phyloP scores from a whole-genome alignment of 2,797 vertebrate species.

The Cercopithecus petaurista region DNA sequence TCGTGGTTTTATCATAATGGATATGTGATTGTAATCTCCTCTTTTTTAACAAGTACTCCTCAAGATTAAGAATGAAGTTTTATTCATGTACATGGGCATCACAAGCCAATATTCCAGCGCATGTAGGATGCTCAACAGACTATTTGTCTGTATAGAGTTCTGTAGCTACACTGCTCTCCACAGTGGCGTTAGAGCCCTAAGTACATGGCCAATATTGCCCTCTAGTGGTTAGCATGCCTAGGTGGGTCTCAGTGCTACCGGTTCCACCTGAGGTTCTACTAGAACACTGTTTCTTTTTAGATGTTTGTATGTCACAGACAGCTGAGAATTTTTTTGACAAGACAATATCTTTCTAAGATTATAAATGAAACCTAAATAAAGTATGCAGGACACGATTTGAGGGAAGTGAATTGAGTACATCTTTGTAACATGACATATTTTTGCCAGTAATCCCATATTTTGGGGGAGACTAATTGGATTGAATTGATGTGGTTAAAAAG shows the following conservation, averaged over 20 bases:
- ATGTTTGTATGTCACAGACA: not conserved
- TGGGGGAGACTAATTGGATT: not conserved
- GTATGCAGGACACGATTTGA: not conserved
- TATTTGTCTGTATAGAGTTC: not conserved
- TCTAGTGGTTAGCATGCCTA: constrained; percentile 68
- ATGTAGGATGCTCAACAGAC: not conserved
- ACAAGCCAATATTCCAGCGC: not conserved
- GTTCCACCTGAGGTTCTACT: not conserved
- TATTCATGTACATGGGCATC: not conserved
- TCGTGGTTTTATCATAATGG: not conserved
- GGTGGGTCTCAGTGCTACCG: not conserved
- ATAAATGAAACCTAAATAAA: constrained; percentile 35
- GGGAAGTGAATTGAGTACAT: not conserved
- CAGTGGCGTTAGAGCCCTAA: not conserved
- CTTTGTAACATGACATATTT: constrained; percentile 22
- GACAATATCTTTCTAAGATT: not conserved
- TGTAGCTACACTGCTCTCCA: not conserved
- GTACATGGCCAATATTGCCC: constrained; percentile 68
- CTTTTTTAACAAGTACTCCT: not conserved
- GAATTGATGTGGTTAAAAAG: constrained; percentile 48
- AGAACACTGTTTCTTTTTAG: not conserved
- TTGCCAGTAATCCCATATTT: constrained; percentile 48
- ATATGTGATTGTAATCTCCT: not conserved
- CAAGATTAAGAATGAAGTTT: not conserved
- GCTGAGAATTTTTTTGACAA: constrained; percentile 22